Base-by-base conservation (phyloP, 2,797 vertebrate species). In the Tangara arthus region DNA sequence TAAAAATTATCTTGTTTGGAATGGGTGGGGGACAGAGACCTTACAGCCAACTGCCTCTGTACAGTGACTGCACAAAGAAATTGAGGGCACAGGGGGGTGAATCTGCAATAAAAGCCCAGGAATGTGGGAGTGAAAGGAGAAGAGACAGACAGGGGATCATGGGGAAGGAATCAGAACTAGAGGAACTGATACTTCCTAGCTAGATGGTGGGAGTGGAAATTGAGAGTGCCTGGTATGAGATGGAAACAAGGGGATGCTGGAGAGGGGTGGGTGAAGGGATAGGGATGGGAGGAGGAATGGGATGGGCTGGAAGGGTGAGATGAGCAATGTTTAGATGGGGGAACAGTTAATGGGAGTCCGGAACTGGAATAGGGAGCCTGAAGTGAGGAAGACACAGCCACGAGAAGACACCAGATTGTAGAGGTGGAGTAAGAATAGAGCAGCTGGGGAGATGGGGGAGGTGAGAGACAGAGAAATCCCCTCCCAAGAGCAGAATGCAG, bases 381-480 rank as follows among this genome's bases (percentile, higher is more conserved):
- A 82, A 66, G 16, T 50, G 14, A n/a, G 49, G 61, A 87, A 77
- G 50, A 49, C 26, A 13, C 27, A 71, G 46, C 8, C 12, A 0
- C 53, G 63, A 63, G 47, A 23, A 81, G 50, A 59, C n/a, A 30
- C 24, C 41, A 71, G 72, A 26, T 50, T 85, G 53, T 50, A 61
- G 57, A 47, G 42, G 20, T 20, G 32, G 66, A 81, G 59, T 71
- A 82, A 88, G 18, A 80, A 73, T 26, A 71, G 42, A 93, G 41
- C 79, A 94, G 55, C 63, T 88, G 71, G 41, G 52, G 41, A 87
- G 63, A 32, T 90, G 83, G 14, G 12, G 75, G 71, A 78, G 53
- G 84, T 89, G 89, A 61, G 61, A 93, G 93, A 64, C 68, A 26
- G 49, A 93, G 57, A 83, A 89, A 63, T 73, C 37, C 52, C 60